A percentile compares a stretch with the other conserved stretches of the same genome.
Evolutionary conservation across 2,888 invertebrate genomes (phyloP).

Genomic region (Dynastes maya): DNA sequence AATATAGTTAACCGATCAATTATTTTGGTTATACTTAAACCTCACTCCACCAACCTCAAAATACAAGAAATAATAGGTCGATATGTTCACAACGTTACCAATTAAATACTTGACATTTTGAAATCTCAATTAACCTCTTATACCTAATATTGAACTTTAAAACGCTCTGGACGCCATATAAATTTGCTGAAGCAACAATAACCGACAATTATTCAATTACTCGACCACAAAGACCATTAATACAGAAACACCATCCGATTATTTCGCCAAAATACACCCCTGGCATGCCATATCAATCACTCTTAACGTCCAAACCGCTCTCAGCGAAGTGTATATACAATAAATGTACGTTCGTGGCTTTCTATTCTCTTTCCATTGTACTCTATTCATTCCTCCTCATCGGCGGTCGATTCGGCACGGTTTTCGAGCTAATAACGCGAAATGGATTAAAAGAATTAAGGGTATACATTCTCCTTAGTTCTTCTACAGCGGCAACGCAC

Average conservation of each 20-base stretch:
- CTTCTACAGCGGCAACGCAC: not conserved
- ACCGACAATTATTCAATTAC: conserved; percentile 3
- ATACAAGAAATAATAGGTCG: too few relatives aligned
- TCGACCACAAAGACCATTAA: conserved; percentile 16
- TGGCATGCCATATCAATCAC: conserved; percentile 17
- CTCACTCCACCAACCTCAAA: too few relatives aligned
- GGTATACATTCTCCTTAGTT: conserved; percentile 16
- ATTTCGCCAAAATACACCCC: conserved; percentile 6
- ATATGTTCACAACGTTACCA: too few relatives aligned
- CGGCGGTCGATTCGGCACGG: conserved; percentile 56
- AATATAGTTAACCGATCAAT: too few relatives aligned
- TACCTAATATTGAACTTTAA: too few relatives aligned
- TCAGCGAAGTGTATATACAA: conserved; percentile 3
- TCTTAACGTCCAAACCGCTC: conserved; percentile 8
- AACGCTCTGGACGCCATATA: too few relatives aligned
- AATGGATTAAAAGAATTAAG: conserved; percentile 43
- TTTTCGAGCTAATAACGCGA: conserved; percentile 57
- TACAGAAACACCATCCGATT: conserved; percentile 17
- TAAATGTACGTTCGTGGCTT: conserved; percentile 13
- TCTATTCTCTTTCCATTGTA: conserved; percentile 2
- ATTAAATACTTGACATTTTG: too few relatives aligned
- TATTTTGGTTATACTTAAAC: too few relatives aligned
- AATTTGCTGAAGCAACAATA: not conserved
- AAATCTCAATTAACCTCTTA: too few relatives aligned
- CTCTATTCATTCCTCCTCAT: conserved; percentile 22